phyloP scores from a whole-genome alignment of 2,797 vertebrate species.

The Tiaroga cobitis region DNA sequence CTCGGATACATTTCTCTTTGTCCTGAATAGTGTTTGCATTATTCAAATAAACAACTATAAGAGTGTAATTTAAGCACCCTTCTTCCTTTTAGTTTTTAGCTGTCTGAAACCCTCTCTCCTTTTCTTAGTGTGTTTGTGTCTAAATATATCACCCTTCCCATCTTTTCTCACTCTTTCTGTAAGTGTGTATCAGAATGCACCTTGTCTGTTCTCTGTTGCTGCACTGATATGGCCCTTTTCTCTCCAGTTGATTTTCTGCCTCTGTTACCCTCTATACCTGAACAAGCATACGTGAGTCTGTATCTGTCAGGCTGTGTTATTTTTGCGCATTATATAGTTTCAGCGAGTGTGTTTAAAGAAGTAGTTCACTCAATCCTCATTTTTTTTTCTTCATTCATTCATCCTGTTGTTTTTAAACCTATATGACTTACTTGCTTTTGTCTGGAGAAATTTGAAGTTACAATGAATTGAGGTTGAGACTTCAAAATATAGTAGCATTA shows the following conservation, averaged over 20 bases:
- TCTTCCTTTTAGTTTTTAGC: background rate
- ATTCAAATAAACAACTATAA: slow-evolving; percentile 50
- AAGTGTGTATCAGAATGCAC: background rate
- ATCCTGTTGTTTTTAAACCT: background rate
- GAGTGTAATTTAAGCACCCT: slow-evolving; percentile 9
- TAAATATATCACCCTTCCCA: slow-evolving; percentile 20
- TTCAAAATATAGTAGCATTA: background rate
- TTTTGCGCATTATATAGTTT: background rate
- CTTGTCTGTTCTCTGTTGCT: background rate
- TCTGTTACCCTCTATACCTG: background rate
- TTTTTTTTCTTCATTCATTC: background rate
- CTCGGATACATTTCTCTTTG: slow-evolving; percentile 15
- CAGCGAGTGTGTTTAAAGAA: slow-evolving; percentile 10
- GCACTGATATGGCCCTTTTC: background rate
- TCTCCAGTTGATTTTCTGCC: background rate
- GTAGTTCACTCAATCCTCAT: background rate
- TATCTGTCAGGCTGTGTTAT: background rate
- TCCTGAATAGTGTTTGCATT: slow-evolving; percentile 38
- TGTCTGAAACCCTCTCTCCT: slow-evolving; percentile 12
- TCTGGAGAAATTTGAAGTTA: background rate
- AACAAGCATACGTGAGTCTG: background rate
- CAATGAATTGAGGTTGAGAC: background rate
- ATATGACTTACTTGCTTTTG: background rate
- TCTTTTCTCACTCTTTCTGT: background rate
- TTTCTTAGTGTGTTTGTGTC: slow-evolving; percentile 7